Evolutionary conservation across 2,113 vertebrate genomes (phyloP).

Genomic region (Xyrauchen texanus): DNA sequence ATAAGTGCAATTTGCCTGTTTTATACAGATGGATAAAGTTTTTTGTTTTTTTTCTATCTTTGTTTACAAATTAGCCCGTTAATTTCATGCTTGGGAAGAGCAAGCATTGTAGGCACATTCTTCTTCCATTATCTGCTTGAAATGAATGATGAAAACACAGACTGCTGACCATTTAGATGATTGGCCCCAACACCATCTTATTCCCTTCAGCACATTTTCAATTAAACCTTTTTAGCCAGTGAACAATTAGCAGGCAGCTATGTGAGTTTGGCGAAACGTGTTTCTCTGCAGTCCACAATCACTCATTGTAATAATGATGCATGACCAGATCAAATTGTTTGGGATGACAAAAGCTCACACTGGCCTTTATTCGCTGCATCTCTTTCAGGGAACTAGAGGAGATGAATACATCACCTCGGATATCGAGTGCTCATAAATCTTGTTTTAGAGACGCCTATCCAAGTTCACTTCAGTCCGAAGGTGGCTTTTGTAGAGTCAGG

Average conservation of each 20-base stretch:
- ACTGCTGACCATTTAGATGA: constrained; percentile 68
- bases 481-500: constrained; percentile 55
- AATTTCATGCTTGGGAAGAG: constrained; percentile 64
- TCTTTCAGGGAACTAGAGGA: constrained; percentile 72
- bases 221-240: constrained; percentile 59
- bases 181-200: constrained; percentile 46
- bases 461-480: constrained; percentile 64
- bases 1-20: constrained; percentile 41
- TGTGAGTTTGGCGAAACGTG: constrained; percentile 48
- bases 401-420: constrained; percentile 68
- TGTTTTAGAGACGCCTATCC: constrained; percentile 69
- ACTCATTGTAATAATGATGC: constrained; percentile 75
- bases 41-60: constrained; percentile 24
- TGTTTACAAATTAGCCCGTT: constrained; percentile 58
- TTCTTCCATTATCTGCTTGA: constrained; percentile 62
- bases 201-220: constrained; percentile 59
- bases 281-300: constrained; percentile 60
- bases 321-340: constrained; percentile 70
- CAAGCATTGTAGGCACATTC: constrained; percentile 59
- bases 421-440: constrained; percentile 78
- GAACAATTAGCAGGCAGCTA: constrained; percentile 58
- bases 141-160: constrained; percentile 59
- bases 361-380: constrained; percentile 73
- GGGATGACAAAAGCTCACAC: constrained; percentile 73
- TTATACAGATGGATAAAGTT: constrained; percentile 58